A percentile compares a stretch with the other conserved stretches of the same genome.
Evolutionary conservation across 1,140 invertebrate species (phyloP).

Genomic region (Cydia splendana): DNA sequence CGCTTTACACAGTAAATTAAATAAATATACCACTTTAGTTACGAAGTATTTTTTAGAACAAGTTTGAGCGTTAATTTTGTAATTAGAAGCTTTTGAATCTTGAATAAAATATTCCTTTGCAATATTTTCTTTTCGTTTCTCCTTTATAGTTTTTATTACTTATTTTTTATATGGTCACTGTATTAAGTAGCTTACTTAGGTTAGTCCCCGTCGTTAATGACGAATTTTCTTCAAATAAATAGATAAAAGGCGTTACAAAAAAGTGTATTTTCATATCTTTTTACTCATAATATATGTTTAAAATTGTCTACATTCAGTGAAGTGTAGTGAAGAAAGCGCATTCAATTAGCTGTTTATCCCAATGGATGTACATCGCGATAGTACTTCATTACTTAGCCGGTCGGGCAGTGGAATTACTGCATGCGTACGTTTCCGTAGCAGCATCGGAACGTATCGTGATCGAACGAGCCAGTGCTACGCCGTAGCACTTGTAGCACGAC

Average conservation of each 20-base stretch:
- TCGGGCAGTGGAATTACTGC: slow-evolving; percentile 72
- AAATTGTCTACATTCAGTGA: neutral
- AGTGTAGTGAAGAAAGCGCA: slow-evolving; percentile 44
- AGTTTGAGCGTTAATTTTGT: neutral
- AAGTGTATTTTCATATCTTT: neutral
- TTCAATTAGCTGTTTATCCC: slow-evolving; percentile 80
- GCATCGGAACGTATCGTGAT: slow-evolving; percentile 11
- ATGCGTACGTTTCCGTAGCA: slow-evolving; percentile 22
- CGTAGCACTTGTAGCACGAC: slow-evolving; percentile 7
- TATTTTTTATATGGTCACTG: no score
- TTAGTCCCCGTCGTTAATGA: no score
- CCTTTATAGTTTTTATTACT: no score
- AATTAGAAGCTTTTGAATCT: no score
- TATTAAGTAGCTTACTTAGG: no score
- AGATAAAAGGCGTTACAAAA: neutral
- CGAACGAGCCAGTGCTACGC: slow-evolving; percentile 13
- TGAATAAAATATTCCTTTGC: no score
- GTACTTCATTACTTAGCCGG: slow-evolving; percentile 78
- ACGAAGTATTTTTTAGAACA: neutral
- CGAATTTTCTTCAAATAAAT: neutral
- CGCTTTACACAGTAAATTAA: neutral
- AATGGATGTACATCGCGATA: slow-evolving; percentile 58
- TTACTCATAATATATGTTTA: neutral
- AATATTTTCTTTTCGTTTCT: no score
- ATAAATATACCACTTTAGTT: neutral